Evolutionary conservation across 2,113 vertebrate species (phyloP).

Genomic region (Peromyscus maniculatus): DNA sequence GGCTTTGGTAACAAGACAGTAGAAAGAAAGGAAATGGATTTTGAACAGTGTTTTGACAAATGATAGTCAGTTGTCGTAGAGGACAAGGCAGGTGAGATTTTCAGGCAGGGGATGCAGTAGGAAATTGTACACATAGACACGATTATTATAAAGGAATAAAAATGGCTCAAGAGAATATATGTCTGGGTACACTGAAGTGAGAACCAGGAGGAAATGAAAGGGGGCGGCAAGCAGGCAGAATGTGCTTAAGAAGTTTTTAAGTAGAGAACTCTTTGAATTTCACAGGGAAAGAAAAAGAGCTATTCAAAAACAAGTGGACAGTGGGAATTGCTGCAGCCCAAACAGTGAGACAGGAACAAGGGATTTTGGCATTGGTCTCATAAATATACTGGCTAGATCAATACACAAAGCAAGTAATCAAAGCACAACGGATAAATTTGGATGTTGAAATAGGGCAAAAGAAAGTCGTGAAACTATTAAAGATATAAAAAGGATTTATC

Average conservation of each 20-base stretch:
- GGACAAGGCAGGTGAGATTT: slow-evolving; percentile 52
- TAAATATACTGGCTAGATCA: slow-evolving; percentile 32
- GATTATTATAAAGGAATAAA: slow-evolving; percentile 67
- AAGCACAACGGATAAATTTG: slow-evolving; percentile 37
- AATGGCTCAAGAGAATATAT: slow-evolving; percentile 40
- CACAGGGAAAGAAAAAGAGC: slow-evolving; percentile 27
- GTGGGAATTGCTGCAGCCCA: background rate
- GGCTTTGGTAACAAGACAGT: slow-evolving; percentile 7
- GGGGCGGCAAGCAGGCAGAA: background rate
- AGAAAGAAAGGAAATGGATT: slow-evolving; percentile 36
- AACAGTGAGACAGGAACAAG: slow-evolving; percentile 14
- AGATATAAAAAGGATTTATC: slow-evolving; percentile 59
- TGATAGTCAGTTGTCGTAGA: slow-evolving; percentile 43
- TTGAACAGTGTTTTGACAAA: slow-evolving; percentile 57
- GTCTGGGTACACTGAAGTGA: slow-evolving; percentile 46
- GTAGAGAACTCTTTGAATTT: slow-evolving; percentile 61
- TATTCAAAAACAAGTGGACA: slow-evolving; percentile 55
- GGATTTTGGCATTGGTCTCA: slow-evolving; percentile 26
- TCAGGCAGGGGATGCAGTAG: background rate
- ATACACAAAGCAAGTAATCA: slow-evolving; percentile 50
- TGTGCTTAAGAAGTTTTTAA: slow-evolving; percentile 54
- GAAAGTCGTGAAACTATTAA: slow-evolving; percentile 22
- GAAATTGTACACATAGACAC: slow-evolving; percentile 28
- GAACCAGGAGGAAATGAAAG: slow-evolving; percentile 60
- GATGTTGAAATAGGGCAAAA: slow-evolving; percentile 37